Conservation (phyloP, 2,113 vertebrate species). For the Ceyx cyanopectus region DNA sequence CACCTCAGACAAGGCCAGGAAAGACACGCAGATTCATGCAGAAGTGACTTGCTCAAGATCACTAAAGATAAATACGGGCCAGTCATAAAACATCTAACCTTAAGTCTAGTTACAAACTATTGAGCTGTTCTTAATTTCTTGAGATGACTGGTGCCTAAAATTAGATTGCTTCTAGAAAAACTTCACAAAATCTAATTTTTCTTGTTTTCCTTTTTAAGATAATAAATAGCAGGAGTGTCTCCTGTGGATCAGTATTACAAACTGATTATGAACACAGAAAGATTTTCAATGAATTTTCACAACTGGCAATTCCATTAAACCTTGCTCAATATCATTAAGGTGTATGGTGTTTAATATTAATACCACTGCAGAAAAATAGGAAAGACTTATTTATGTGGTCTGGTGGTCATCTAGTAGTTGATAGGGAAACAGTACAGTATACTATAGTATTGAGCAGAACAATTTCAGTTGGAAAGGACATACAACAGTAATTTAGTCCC, state of each 20-base stretch:
- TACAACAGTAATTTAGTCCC: not conserved
- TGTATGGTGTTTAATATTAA: not conserved
- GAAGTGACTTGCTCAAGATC: not conserved
- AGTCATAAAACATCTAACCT: not conserved
- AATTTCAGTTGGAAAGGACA: not conserved
- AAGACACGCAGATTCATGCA: not conserved
- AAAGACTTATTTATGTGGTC: not conserved
- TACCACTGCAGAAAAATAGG: not conserved
- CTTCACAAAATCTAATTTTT: not conserved
- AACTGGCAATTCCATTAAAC: not conserved
- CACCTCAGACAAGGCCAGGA: not conserved
- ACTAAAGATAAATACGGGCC: not conserved
- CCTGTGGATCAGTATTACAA: not conserved
- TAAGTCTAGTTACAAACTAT: not conserved
- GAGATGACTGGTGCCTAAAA: not conserved
- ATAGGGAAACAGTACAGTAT: not conserved
- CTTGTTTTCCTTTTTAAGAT: not conserved
- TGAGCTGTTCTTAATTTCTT: not conserved
- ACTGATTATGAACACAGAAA: not conserved
- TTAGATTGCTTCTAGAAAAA: not conserved
- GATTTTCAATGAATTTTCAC: not conserved
- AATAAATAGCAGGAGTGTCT: not conserved
- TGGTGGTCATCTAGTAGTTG: not conserved
- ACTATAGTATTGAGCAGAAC: not conserved
- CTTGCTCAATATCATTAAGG: not conserved